Evolutionary conservation across 1,140 invertebrate genomes (phyloP), one percentile per base, ranked within the genome.

Genomic region (Octopus bimaculoides): DNA sequence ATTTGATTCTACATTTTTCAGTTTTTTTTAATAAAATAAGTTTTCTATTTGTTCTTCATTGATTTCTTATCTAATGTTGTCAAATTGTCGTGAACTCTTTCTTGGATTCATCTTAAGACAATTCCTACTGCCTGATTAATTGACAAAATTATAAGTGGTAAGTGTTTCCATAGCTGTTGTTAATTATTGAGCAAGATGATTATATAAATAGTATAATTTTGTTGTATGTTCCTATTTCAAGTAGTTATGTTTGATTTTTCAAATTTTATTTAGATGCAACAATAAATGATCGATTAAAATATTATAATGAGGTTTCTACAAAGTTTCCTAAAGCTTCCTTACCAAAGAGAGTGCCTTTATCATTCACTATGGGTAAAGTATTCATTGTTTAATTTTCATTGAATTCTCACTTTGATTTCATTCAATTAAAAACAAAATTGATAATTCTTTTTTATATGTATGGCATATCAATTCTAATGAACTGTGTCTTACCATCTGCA

Each of bases 321-420:
- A 92, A 94, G 79, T 97, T 93, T 91, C 96, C 97, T 5, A 92
- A 94, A 87, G 95, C 98, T 71, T 93, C 96, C 87, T 95, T 96
- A 78, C 96, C 97, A 7, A 92, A 94, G 84, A 93, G 97, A 86
- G 91, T 98, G 83, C 95, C 96, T 84, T 91, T 99, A 80, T 94
- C 94, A 85, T 96, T 95, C 90, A 93, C 95, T 20, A 89, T 91
- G 80, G 95, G 94, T 87, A 91, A 41, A 91, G 61, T 83, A 54
- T 82, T 82, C 26, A 10, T 74, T 75, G 14, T 56, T 6, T 14
- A 14, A 14, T 71, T 14, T 71, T 71, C 14, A 4, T 5, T 61
- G 56, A 61, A 61, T 61, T 61, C 17, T 61, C 17, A 12, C 56
- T 61, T 61, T 61, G 17, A 61, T 61, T 61, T 6, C 14, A 71